phyloP scores from a whole-genome alignment of 1,140 invertebrate genomes.

The Telenomus remus region DNA sequence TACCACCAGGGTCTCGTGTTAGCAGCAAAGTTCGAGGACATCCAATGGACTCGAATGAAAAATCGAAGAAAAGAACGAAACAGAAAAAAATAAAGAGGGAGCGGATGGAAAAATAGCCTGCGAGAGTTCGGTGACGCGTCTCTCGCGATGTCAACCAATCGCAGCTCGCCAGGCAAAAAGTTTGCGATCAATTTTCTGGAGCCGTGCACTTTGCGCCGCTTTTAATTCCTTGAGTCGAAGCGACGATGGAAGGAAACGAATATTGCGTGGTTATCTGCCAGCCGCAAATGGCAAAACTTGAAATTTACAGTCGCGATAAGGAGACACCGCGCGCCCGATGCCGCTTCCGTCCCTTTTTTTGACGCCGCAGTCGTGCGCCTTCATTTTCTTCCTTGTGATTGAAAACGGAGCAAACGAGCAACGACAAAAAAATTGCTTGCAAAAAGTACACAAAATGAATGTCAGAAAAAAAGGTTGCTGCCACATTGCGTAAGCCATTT shows the following conservation, averaged over 20 bases:
- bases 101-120: slow-evolving; percentile 9
- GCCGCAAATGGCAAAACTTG: slow-evolving; percentile 55
- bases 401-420: slow-evolving; percentile 13
- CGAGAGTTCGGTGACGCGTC: slow-evolving; percentile 45
- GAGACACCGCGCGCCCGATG: slow-evolving; percentile 5
- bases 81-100: not conserved
- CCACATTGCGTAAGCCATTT: slow-evolving; percentile 36
- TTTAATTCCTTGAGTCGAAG: slow-evolving; percentile 52
- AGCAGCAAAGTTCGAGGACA: slow-evolving; percentile 19
- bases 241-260: slow-evolving; percentile 56
- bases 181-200: slow-evolving; percentile 59
- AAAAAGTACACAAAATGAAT: slow-evolving; percentile 1
- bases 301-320: slow-evolving; percentile 58
- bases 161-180: slow-evolving; percentile 37
- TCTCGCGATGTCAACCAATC: slow-evolving; percentile 48
- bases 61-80: slow-evolving; percentile 20
- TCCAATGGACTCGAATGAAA: slow-evolving; percentile 10
- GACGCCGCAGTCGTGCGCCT: slow-evolving; percentile 10
- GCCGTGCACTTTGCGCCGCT: slow-evolving; percentile 48
- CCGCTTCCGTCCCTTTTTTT: slow-evolving; percentile 25
- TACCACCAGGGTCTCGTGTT: slow-evolving; percentile 26
- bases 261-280: slow-evolving; percentile 56
- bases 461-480: slow-evolving; percentile 21
- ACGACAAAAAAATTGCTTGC: not conserved
- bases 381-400: slow-evolving; percentile 48